Evolutionary conservation across 35 echinoderm and acorn worm species (phyloP).

Genomic region (Anneissia japonica): DNA sequence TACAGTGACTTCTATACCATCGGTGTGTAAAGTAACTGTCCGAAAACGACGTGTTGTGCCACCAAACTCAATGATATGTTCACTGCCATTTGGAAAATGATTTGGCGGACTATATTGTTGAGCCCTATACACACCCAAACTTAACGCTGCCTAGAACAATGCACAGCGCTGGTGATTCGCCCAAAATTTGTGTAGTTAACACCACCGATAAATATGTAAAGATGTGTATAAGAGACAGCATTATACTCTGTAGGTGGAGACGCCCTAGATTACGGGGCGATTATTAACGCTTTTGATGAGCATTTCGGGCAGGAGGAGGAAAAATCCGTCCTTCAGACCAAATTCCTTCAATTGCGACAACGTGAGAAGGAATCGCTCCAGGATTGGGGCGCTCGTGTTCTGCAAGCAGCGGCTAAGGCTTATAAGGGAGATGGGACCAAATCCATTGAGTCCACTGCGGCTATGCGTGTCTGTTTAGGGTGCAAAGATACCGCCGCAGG

Average conservation of each 20-base stretch:
- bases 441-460: not conserved
- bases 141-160: not conserved
- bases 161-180: not conserved
- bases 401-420: not conserved
- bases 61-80: conserved; percentile 15
- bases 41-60: conserved; percentile 13
- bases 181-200: not conserved
- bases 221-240: no score
- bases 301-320: not conserved
- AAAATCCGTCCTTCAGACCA: not conserved
- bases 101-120: conserved; percentile 1
- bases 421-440: not conserved
- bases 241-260: not conserved
- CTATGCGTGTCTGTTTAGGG: not conserved
- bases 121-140: not conserved
- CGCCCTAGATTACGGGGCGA: not conserved
- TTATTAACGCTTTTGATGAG: not conserved
- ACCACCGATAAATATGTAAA: not conserved
- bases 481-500: not conserved
- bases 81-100: not conserved
- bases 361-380: not conserved
- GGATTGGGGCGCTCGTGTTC: not conserved
- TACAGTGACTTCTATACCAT: no score
- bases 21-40: not conserved
- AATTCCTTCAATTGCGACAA: not conserved